phyloP scores from a whole-genome alignment of 2,797 vertebrate genomes.

The Sebastes hubbsi region DNA sequence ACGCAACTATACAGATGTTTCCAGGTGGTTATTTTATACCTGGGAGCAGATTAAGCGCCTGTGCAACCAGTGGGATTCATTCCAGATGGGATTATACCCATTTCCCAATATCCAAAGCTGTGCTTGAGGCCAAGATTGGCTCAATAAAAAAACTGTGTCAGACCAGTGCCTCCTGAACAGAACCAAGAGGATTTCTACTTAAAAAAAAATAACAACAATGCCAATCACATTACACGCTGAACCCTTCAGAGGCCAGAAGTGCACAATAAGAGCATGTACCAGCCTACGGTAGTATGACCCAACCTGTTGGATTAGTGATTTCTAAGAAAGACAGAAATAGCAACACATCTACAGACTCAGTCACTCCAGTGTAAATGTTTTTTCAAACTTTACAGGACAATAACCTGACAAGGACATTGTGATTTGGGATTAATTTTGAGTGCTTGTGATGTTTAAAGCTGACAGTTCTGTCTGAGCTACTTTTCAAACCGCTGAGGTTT shows the following conservation, averaged over 20 bases:
- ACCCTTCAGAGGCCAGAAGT: background rate
- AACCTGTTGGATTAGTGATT: background rate
- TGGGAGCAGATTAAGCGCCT: background rate
- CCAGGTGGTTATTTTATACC: slow-evolving; percentile 7
- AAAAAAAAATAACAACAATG: background rate
- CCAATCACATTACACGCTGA: slow-evolving; percentile 1
- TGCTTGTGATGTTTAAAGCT: background rate
- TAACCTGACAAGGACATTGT: background rate
- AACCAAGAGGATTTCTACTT: slow-evolving; percentile 11
- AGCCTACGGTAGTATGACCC: background rate
- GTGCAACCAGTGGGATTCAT: slow-evolving; percentile 7
- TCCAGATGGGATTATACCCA: slow-evolving; percentile 43
- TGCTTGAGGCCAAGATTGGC: slow-evolving; percentile 26
- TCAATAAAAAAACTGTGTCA: slow-evolving; percentile 5
- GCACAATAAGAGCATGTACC: background rate
- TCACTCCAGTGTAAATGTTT: background rate
- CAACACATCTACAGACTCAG: background rate
- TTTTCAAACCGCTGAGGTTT: background rate
- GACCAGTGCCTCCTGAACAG: slow-evolving; percentile 11
- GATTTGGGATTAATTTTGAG: background rate
- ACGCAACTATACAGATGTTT: background rate
- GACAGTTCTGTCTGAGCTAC: background rate
- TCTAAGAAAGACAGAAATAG: background rate
- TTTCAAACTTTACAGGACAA: background rate
- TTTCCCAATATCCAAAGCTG: slow-evolving; percentile 3